These are phyloP conservation scores for Camponotus fellah DNA, from an alignment of 2,888 invertebrate species.

Conservation along the genomic window DNA sequence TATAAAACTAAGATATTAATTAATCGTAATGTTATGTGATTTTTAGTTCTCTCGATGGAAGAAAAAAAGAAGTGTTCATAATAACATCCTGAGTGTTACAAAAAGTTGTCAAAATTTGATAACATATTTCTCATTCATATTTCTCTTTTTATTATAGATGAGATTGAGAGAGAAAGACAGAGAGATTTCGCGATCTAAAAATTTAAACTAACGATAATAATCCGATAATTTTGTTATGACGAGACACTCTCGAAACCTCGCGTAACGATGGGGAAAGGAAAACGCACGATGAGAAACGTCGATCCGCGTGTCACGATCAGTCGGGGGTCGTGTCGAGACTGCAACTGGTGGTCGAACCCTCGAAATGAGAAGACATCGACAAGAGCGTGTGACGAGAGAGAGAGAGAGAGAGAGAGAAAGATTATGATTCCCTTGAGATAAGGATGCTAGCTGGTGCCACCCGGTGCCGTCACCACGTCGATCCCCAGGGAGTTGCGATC, in stretches of 20 bases:
- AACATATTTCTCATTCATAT: background rate
- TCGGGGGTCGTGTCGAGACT: conserved; percentile 58
- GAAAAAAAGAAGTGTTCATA: background rate
- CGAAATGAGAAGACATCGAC: conserved; percentile 38
- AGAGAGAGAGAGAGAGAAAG: conserved; percentile 57
- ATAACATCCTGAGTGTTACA: background rate
- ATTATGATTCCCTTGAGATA: conserved; percentile 74
- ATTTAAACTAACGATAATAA: background rate
- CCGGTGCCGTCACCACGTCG: conserved; percentile 82
- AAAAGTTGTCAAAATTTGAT: background rate
- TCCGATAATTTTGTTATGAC: background rate
- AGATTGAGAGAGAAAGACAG: background rate
- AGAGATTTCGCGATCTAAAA: background rate
- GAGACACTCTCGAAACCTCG: conserved; percentile 9
- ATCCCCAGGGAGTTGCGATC: conserved; percentile 69
- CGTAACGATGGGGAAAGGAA: conserved; percentile 36
- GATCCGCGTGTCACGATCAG: conserved; percentile 3
- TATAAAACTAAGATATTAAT: background rate
- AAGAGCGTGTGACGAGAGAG: conserved; percentile 40
- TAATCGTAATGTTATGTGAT: background rate
- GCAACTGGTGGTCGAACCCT: conserved; percentile 54
- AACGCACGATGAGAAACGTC: conserved; percentile 29
- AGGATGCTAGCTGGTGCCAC: conserved; percentile 81
- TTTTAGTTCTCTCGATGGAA: background rate
- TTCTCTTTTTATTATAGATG: background rate